These are phyloP conservation scores for Smittia aterrima DNA, from an alignment of 2,888 invertebrate species.

Conservation along the genomic window DNA sequence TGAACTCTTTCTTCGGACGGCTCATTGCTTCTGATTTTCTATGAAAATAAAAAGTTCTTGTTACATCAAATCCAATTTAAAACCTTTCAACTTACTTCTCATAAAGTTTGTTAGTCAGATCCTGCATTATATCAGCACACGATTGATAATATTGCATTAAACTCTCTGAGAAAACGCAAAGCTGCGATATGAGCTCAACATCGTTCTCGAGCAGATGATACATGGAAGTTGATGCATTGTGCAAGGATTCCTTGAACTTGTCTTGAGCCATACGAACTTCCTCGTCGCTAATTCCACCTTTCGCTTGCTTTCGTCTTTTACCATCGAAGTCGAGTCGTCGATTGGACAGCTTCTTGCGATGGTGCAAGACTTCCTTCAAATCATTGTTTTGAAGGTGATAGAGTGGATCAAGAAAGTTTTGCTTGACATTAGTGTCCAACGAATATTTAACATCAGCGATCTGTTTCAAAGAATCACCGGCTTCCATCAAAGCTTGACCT, in stretches of 20 bases:
- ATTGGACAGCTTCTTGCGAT: slow-evolving; percentile 82
- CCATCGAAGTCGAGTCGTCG: slow-evolving; percentile 82
- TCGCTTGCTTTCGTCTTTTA: slow-evolving; percentile 76
- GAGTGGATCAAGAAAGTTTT: slow-evolving; percentile 82
- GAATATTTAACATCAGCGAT: slow-evolving; percentile 86
- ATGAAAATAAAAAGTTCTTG: slow-evolving; percentile 44
- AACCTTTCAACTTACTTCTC: slow-evolving; percentile 58
- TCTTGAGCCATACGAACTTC: slow-evolving; percentile 79
- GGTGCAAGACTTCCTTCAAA: slow-evolving; percentile 86
- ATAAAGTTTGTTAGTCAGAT: slow-evolving; percentile 64
- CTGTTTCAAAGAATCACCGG: slow-evolving; percentile 78
- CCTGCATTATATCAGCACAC: slow-evolving; percentile 69
- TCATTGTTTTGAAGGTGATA: slow-evolving; percentile 81
- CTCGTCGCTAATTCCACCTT: slow-evolving; percentile 79
- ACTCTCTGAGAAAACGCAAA: slow-evolving; percentile 76
- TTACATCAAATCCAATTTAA: neutral
- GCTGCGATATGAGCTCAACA: slow-evolving; percentile 82
- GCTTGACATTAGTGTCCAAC: slow-evolving; percentile 81
- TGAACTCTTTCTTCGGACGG: slow-evolving; percentile 66
- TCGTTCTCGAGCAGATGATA: slow-evolving; percentile 82
- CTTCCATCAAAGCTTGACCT: slow-evolving; percentile 69
- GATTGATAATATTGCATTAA: slow-evolving; percentile 78
- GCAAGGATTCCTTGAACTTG: slow-evolving; percentile 81
- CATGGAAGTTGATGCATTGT: slow-evolving; percentile 82
- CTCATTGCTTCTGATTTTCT: slow-evolving; percentile 67